Evolutionary conservation across 2,888 invertebrate species (phyloP).

Genomic region (Drosophila tripunctata): DNA sequence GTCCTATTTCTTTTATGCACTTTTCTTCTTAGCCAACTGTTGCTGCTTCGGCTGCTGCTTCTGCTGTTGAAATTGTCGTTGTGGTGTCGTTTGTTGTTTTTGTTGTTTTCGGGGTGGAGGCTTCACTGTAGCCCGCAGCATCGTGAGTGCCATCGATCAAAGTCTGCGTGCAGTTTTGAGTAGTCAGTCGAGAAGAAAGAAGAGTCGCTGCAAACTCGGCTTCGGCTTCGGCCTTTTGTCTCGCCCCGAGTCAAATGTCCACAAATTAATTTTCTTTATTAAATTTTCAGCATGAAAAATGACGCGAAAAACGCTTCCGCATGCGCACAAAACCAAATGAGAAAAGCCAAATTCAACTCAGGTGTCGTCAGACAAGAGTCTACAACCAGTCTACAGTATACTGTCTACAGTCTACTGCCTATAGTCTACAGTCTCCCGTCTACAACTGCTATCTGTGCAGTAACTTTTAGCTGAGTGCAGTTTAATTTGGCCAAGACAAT

Average conservation of each 20-base stretch:
- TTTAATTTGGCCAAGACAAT: slow-evolving; percentile 76
- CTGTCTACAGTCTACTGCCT: background rate
- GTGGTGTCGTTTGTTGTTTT: too few species aligned
- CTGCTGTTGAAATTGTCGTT: slow-evolving; percentile 63
- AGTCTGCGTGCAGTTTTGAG: slow-evolving; percentile 74
- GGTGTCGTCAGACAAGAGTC: slow-evolving; percentile 56
- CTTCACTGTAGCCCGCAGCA: slow-evolving; percentile 62
- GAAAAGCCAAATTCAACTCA: slow-evolving; percentile 60
- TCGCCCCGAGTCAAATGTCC: slow-evolving; percentile 79
- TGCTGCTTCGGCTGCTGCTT: too few species aligned
- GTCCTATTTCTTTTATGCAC: slow-evolving; percentile 42
- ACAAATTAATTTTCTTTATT: slow-evolving; percentile 80
- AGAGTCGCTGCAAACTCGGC: too few species aligned
- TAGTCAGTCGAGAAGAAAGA: too few species aligned
- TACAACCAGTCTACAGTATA: slow-evolving; percentile 29
- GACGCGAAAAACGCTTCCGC: slow-evolving; percentile 80
- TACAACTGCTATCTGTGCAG: too few species aligned
- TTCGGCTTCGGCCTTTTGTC: slow-evolving; percentile 39
- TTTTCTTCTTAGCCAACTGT: background rate
- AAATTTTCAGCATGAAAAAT: slow-evolving; percentile 80
- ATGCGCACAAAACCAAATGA: slow-evolving; percentile 53
- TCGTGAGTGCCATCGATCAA: slow-evolving; percentile 77
- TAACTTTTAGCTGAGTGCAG: too few species aligned
- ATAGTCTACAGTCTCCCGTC: too few species aligned
- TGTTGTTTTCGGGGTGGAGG: too few species aligned